Evolutionary conservation across 2,113 vertebrate species (phyloP).

Genomic region (Alethe diademata): DNA sequence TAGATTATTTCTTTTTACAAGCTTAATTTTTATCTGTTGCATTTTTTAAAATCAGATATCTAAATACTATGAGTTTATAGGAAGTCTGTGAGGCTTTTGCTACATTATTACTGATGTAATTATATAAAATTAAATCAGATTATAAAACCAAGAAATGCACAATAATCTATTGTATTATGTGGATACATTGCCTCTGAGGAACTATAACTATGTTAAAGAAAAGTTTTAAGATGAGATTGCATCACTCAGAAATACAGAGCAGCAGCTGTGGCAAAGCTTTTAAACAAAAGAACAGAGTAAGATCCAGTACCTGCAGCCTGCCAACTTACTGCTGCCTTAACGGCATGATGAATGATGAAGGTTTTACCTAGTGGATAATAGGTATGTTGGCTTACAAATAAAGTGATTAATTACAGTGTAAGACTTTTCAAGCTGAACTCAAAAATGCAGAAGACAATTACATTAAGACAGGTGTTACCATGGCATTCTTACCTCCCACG

Average conservation of each 20-base stretch:
- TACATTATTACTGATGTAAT: slow-evolving; percentile 10
- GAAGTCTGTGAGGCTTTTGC: slow-evolving; percentile 24
- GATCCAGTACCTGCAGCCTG: neutral
- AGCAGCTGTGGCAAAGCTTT: neutral
- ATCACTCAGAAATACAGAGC: neutral
- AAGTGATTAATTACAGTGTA: neutral
- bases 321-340: neutral
- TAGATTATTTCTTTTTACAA: neutral
- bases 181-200: neutral
- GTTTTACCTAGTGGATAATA: neutral
- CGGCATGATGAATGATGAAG: neutral
- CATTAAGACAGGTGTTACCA: neutral
- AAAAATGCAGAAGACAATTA: neutral
- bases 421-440: neutral
- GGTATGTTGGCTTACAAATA: neutral
- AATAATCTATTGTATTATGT: neutral
- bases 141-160: neutral
- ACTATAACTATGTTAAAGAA: neutral
- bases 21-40: neutral
- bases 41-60: neutral
- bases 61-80: neutral
- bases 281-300: neutral
- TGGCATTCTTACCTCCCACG: slow-evolving; percentile 87
- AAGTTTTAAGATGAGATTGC: neutral
- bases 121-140: slow-evolving; percentile 5